These are phyloP conservation scores for Novumbra hubbsi DNA, from an alignment of 2,797 vertebrate species.

Conservation along the genomic window DNA sequence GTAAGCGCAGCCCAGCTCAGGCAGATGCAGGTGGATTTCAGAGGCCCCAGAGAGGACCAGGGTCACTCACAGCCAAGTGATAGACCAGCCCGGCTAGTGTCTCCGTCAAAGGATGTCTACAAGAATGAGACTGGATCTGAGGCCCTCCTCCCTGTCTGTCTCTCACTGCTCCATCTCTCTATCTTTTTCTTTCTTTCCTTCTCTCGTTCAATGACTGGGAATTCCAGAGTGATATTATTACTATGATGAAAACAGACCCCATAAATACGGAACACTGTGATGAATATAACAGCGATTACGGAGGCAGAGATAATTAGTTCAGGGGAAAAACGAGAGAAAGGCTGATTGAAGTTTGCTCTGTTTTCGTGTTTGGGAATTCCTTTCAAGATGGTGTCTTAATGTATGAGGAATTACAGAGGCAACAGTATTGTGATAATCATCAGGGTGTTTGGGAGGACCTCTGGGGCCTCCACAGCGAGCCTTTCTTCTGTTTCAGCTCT, in stretches of 20 bases:
- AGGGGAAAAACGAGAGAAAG: slow-evolving; percentile 61
- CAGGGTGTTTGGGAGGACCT: slow-evolving; percentile 60
- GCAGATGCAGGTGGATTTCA: slow-evolving; percentile 71
- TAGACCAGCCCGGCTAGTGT: slow-evolving; percentile 49
- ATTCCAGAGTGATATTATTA: slow-evolving; percentile 80
- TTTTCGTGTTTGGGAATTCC: slow-evolving; percentile 75
- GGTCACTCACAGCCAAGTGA: slow-evolving; percentile 73
- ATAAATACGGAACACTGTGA: slow-evolving; percentile 82
- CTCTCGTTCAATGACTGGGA: slow-evolving; percentile 61
- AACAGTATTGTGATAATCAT: slow-evolving; percentile 65
- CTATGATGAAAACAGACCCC: slow-evolving; percentile 82
- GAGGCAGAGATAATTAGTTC: slow-evolving; percentile 77
- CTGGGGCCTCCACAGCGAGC: slow-evolving; percentile 61
- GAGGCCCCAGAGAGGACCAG: slow-evolving; percentile 75
- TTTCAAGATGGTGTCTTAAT: slow-evolving; percentile 73
- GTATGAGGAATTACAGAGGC: slow-evolving; percentile 72
- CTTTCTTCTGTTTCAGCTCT: slow-evolving; percentile 58
- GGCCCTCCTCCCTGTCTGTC: slow-evolving; percentile 23
- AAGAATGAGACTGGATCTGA: slow-evolving; percentile 58
- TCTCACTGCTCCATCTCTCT: slow-evolving; percentile 13
- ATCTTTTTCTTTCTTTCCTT: slow-evolving; percentile 21
- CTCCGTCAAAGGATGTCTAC: slow-evolving; percentile 79
- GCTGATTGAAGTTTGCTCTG: slow-evolving; percentile 73
- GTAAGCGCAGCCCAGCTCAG: slow-evolving; percentile 13
- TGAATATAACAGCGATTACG: slow-evolving; percentile 83